A percentile compares a stretch with the other conserved stretches of the same genome.
phyloP scores from a whole-genome alignment of 2,888 invertebrate species.

The Deroplatys truncata region DNA sequence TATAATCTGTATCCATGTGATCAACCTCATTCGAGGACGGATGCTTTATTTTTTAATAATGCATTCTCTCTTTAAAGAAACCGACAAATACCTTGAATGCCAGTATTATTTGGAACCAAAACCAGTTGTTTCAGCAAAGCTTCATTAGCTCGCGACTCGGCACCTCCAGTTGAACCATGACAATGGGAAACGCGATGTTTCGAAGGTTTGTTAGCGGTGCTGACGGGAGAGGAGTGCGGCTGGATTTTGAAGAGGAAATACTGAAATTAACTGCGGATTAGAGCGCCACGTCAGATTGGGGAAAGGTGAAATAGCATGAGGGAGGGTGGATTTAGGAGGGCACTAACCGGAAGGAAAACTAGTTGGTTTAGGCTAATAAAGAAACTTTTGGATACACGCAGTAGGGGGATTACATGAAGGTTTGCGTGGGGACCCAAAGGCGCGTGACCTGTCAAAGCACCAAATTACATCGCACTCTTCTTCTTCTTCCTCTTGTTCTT shows the following conservation, averaged over 20 bases:
- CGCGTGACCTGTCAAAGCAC: slow-evolving; percentile 13
- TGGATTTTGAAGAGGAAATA: neutral
- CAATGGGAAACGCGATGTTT: neutral
- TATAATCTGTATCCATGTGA: too few relatives aligned
- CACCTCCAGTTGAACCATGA: neutral
- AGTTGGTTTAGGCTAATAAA: neutral
- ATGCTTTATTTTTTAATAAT: too few relatives aligned
- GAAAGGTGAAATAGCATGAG: neutral
- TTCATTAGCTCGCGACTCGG: neutral
- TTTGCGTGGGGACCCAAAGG: neutral
- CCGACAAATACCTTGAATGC: too few relatives aligned
- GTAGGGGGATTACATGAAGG: neutral
- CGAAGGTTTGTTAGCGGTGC: neutral
- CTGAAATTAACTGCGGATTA: neutral
- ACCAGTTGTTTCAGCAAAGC: too few relatives aligned
- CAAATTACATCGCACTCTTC: slow-evolving; percentile 7
- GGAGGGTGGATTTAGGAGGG: neutral
- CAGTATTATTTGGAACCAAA: too few relatives aligned
- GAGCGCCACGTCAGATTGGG: neutral
- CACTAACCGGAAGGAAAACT: neutral
- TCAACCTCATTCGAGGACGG: too few relatives aligned
- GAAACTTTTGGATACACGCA: neutral
- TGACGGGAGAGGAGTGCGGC: neutral
- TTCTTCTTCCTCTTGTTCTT: neutral
- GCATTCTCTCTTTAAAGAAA: too few relatives aligned